Evolutionary conservation across 2,888 invertebrate species (phyloP).

Genomic region (Altica lythri): DNA sequence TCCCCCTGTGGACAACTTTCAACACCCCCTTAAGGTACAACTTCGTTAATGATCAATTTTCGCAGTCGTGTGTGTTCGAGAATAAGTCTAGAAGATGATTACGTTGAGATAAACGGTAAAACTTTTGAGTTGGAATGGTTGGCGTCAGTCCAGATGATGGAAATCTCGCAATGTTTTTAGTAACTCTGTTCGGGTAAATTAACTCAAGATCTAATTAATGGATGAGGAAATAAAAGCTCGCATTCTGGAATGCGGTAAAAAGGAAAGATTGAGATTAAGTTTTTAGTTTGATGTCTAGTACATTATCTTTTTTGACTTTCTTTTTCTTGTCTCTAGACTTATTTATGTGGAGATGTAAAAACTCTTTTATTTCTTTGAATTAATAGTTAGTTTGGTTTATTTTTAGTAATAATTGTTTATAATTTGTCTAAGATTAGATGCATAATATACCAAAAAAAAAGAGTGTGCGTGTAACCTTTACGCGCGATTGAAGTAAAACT

Average conservation of each 20-base stretch:
- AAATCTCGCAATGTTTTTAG: conserved; percentile 12
- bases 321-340: no score
- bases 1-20: conserved; percentile 19
- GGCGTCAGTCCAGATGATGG: conserved; percentile 10
- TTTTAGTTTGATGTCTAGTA: no score
- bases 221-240: conserved; percentile 8
- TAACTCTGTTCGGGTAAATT: conserved; percentile 2
- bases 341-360: no score
- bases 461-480: no score
- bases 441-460: no score
- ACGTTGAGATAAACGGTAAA: conserved; percentile 27
- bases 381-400: no score
- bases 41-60: conserved; percentile 34
- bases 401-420: no score
- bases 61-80: conserved; percentile 20
- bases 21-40: conserved; percentile 27
- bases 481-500: no score
- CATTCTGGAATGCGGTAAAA: neutral
- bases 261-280: neutral
- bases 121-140: conserved; percentile 16
- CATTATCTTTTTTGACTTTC: no score
- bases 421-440: no score
- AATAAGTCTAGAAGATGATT: conserved; percentile 22
- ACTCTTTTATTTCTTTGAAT: no score
- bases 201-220: conserved; percentile 13